Evolutionary conservation across 2,888 invertebrate species (phyloP), one percentile per base, ranked within the genome.

Genomic region (Tachina fera): DNA sequence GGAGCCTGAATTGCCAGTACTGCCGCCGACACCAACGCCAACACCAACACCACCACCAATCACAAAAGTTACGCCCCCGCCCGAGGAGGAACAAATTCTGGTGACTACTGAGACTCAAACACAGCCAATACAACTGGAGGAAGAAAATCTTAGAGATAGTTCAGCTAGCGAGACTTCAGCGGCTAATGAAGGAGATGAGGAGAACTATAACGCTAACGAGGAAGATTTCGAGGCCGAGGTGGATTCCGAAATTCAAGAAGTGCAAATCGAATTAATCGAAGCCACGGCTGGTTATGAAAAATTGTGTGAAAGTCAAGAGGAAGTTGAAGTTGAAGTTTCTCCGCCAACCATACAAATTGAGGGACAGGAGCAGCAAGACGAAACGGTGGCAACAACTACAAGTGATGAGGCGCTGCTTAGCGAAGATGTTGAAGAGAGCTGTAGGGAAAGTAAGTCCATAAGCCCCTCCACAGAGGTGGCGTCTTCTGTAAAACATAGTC

Each of bases 231-330:
- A 88, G 80, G 83, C 84, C 8, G 88, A 87, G 56, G 83, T 87
- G 5, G 85, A 84, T 65, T 81, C 87, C 14, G 81, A 88, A 53
- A 88, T 90, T 45, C 88, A 89, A 71, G 89, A 92, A 71, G 90
- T 92, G 19, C 89, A 92, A 88, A 92, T 92, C 74, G 91, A 92
- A 82, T 84, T 92, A 70, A 91, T 92, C 11, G 89, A 90, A 70
- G 84, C 88, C 1, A 49, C 71, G 1, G 80, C 31, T 10, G 86
- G 82, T 6, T 86, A 86, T 72, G 71, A 86, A 22, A 86, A 86
- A 74, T 45, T 85, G 65, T 77, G 84, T 61, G 65, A 87, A 85
- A 79, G 83, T 19, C 68, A 76, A 41, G 86, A 83, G 16, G 79
- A 78, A 51, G 74, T 87, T 58, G 79, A 78, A 53, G 74, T 87